Base-by-base conservation (phyloP, 2,888 invertebrate genomes). In the Lycia hirtaria region DNA sequence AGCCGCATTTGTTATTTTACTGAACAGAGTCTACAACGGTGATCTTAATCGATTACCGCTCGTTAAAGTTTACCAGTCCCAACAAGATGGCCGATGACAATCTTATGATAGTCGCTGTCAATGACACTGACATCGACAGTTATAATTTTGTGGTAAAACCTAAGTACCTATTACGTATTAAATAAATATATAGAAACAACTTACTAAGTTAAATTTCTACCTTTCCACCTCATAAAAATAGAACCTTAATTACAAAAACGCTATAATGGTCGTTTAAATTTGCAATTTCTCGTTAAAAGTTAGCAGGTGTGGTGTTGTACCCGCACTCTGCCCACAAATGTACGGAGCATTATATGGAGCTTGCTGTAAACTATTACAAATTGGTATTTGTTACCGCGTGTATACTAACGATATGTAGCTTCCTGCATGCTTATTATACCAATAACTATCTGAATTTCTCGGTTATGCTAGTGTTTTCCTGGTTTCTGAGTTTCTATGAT, bases 261-360 rank as follows among this genome's bases (percentile, higher is more conserved):
- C 38, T 37, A 47, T 51, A 54, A 59, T 51, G 56, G 55, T 54
- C 56, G 48, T 60, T 58, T 66, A 55, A 60, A 67, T 65, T 59
- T 63, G 52, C 56, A 58, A 62, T 65, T 63, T 58, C 43, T 51
- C 56, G 50, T 61, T 62, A 61, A 57, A 64, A 61, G 57, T 61
- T 60, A 52, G 51, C 63, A 65, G 65, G 63, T 67, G 64, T 58
- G 55, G 37, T 41, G 56, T 67, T 65, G 33, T 48, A 53, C 59
- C 53, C 60, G 50, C 57, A 58, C 56, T 56, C 51, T 26, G 51
- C 35, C 55, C 60, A 41, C 61, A 62, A 49, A 52, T 53, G 64
- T 58, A 51, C 56, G 38, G 32, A 51, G 56, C 54, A 62, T 64
- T 64, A 67, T 64, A 62, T 60, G 57, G 61, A 64, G 55, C 56